phyloP scores from a whole-genome alignment of 2,888 invertebrate species.

The Boloria euphrosyne region DNA sequence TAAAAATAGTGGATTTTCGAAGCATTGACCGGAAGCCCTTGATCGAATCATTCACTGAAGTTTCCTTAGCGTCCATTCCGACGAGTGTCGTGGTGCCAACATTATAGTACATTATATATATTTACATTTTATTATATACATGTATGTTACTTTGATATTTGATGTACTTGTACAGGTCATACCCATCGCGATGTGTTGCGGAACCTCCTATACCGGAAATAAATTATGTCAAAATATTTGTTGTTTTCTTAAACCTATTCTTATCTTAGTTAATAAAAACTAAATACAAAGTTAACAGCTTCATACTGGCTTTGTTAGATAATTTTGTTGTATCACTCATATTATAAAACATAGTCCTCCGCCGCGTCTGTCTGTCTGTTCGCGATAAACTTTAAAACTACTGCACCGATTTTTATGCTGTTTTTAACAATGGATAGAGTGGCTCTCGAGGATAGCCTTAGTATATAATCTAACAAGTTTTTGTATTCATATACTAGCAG shows the following conservation, averaged over 20 bases:
- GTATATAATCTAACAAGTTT: too few relatives aligned
- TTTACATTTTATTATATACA: conserved; percentile 70
- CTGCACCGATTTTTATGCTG: too few relatives aligned
- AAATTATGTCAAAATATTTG: conserved; percentile 61
- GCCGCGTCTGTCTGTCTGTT: too few relatives aligned
- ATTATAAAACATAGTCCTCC: too few relatives aligned
- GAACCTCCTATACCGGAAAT: conserved; percentile 74
- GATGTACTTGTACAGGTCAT: conserved; percentile 62
- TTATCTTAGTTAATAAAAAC: not conserved
- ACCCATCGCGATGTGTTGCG: conserved; percentile 75
- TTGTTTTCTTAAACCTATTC: conserved; percentile 43
- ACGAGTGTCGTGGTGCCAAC: conserved; percentile 70
- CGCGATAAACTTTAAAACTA: too few relatives aligned
- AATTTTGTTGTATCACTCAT: too few relatives aligned
- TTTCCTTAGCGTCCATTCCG: conserved; percentile 64
- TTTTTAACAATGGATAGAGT: too few relatives aligned
- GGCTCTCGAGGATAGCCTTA: too few relatives aligned
- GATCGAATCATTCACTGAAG: conserved; percentile 30
- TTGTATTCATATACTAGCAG: too few relatives aligned
- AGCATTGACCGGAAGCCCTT: conserved; percentile 4
- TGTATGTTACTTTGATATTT: conserved; percentile 77
- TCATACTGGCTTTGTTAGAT: too few relatives aligned
- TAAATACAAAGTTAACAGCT: too few relatives aligned
- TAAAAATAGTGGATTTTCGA: not conserved
- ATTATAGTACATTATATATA: conserved; percentile 64